phyloP scores from a whole-genome alignment of 1,140 invertebrate genomes.

The Drosophila varians region DNA sequence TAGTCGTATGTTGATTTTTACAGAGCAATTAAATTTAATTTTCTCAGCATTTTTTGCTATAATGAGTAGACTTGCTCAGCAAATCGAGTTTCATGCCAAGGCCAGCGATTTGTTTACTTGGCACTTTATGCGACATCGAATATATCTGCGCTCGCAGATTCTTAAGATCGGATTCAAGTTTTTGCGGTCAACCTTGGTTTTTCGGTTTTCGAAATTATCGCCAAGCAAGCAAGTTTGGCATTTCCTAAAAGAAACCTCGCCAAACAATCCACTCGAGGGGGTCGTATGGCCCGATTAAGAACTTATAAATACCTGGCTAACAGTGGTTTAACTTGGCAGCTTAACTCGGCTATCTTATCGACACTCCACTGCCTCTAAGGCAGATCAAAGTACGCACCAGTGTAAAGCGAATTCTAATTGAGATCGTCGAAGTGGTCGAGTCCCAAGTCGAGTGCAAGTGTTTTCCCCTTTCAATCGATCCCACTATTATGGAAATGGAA shows the following conservation, averaged over 20 bases:
- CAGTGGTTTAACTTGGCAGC: slow-evolving; percentile 30
- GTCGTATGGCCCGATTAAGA: slow-evolving; percentile 53
- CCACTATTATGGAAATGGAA: slow-evolving; percentile 2
- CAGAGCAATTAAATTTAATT: slow-evolving; percentile 3
- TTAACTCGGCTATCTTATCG: slow-evolving; percentile 60
- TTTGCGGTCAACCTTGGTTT: slow-evolving; percentile 49
- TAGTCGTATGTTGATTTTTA: not conserved
- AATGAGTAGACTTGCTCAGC: slow-evolving; percentile 10
- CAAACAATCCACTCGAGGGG: slow-evolving; percentile 43
- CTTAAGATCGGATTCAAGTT: slow-evolving; percentile 54
- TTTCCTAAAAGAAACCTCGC: slow-evolving; percentile 14
- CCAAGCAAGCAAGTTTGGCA: slow-evolving; percentile 15
- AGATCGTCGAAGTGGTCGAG: slow-evolving; percentile 20
- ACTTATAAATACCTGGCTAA: slow-evolving; percentile 50
- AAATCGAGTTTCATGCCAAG: slow-evolving; percentile 43
- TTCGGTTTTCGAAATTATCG: slow-evolving; percentile 14
- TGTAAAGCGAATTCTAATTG: slow-evolving; percentile 46
- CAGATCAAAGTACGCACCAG: slow-evolving; percentile 58
- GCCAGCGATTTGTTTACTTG: slow-evolving; percentile 11
- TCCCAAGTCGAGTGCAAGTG: slow-evolving; percentile 53
- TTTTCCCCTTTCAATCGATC: slow-evolving; percentile 5
- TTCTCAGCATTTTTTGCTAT: slow-evolving; percentile 18
- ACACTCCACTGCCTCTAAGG: slow-evolving; percentile 25
- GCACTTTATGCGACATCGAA: not conserved
- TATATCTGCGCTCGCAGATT: slow-evolving; percentile 32